Base-by-base conservation (phyloP, 2,797 vertebrate genomes). In the Cheirogaleus major region DNA sequence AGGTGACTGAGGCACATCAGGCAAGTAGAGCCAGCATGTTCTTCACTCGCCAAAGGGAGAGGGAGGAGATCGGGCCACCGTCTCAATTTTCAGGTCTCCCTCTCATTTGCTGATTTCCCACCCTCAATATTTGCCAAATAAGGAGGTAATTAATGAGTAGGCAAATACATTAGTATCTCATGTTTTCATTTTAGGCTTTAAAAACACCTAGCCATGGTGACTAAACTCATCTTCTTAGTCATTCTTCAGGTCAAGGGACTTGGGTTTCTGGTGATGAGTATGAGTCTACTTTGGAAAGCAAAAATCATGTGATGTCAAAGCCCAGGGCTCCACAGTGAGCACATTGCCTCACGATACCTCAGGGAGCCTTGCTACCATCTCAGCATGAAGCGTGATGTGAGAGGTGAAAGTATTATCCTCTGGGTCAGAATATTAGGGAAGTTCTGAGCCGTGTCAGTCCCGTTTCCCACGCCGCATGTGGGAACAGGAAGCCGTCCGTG, bases 11-110 rank as follows among this genome's bases (percentile, higher is more conserved):
- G 97, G 92, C 96, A 52, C 0, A 1, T 69, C 4, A 41, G 82
- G 96, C 95, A 73, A 50, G 85, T 7, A 9, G 93, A 96, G 83
- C 32, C 93, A 85, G 55, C 13, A 14, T 89, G 48, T 93, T 95
- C 94, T 67, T 87, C 92, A 76, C 95, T 97, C 75, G 79, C 91
- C 50, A 61, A 95, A 96, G 96, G 70, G 95, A 92, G 98, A 97
- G 45, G 91, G 87, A 70, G 91, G 93, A 92, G 72, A 95, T 96
- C 69, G 84, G 90, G 89, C 93, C 80, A 2, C 65, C 95, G 65
- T 95, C 95, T 98, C 88, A 0, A 95, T 96, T 94, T 95, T 38
- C 94, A 94, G 95, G 95, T 83, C 85, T 96, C 97, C 96, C 91
- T 95, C 83, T 95, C 79, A 78, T 43, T 91, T 52, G 57, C 94